These are phyloP conservation scores for Desmodus rotundus DNA, from an alignment of 2,113 vertebrate species.

Conservation along the genomic window DNA sequence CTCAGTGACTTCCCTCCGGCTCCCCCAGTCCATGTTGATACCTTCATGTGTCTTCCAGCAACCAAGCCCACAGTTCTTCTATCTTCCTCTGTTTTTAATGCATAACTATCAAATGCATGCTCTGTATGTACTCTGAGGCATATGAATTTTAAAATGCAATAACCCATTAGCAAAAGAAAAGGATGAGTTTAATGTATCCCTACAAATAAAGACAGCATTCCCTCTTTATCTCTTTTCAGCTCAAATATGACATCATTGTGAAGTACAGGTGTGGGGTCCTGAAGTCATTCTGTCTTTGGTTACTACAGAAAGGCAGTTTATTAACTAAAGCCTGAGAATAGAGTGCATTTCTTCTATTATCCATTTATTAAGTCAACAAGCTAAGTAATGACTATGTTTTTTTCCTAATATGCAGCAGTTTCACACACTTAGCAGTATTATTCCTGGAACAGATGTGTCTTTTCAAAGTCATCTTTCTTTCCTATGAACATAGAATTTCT, in stretches of 20 bases:
- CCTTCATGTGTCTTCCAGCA: neutral
- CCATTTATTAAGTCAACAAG: neutral
- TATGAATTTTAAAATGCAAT: slow-evolving; percentile 61
- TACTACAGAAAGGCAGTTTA: neutral
- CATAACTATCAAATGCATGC: neutral
- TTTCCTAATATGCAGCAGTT: slow-evolving; percentile 3
- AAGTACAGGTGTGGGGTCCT: neutral
- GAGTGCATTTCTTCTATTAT: neutral
- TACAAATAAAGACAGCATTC: slow-evolving; percentile 51
- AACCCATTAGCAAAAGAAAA: slow-evolving; percentile 53
- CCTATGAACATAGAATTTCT: slow-evolving; percentile 37
- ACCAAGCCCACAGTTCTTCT: slow-evolving; percentile 48
- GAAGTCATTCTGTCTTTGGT: neutral
- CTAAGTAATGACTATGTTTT: slow-evolving; percentile 17
- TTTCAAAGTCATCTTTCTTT: slow-evolving; percentile 53
- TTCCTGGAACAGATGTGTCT: slow-evolving; percentile 50
- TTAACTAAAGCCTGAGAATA: neutral
- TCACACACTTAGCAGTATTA: slow-evolving; percentile 58
- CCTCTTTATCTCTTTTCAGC: neutral
- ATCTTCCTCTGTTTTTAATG: slow-evolving; percentile 32
- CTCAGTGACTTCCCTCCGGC: slow-evolving; percentile 31
- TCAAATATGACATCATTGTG: neutral
- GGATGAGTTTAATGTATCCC: slow-evolving; percentile 11
- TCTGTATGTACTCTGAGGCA: neutral
- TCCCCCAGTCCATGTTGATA: slow-evolving; percentile 6